Percentiles rank a stretch among this genome's conserved stretches.
Conservation (phyloP, 2,888 invertebrate species). For the Drosophila multiciliata region DNA sequence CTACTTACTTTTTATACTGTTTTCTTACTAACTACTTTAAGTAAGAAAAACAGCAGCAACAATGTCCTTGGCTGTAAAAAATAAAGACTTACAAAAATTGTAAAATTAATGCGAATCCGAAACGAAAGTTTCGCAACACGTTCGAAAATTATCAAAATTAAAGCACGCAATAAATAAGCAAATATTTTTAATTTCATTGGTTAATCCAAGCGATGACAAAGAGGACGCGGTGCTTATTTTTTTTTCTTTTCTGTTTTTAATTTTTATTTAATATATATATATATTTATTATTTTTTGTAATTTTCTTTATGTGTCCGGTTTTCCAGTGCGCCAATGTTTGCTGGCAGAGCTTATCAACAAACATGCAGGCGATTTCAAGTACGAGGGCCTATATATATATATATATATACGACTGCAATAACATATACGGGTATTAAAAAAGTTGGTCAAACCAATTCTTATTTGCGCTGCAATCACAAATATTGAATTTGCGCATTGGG, state of each 20-base stretch:
- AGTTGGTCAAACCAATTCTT: conserved; percentile 64
- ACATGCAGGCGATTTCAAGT: conserved; percentile 41
- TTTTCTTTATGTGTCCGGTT: conserved; percentile 30
- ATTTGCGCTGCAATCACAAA: conserved; percentile 47
- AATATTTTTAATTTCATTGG: conserved; percentile 47
- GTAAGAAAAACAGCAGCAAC: neutral
- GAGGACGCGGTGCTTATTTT: conserved; percentile 4
- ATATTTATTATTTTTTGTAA: conserved; percentile 1
- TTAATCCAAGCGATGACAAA: neutral
- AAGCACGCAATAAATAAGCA: conserved; percentile 52
- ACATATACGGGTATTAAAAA: conserved; percentile 27
- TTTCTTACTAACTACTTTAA: neutral
- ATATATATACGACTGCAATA: neutral
- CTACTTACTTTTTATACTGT: neutral
- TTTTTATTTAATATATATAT: conserved; percentile 8
- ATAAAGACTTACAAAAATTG: neutral
- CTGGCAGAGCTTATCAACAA: conserved; percentile 42
- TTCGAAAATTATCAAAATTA: conserved; percentile 50
- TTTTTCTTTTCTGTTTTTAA: neutral
- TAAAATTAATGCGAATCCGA: conserved; percentile 25
- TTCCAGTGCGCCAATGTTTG: conserved; percentile 29
- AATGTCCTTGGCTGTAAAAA: conserved; percentile 1
- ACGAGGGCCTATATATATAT: conserved; percentile 22
- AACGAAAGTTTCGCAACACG: conserved; percentile 55
- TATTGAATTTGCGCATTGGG: conserved; percentile 55